Base-by-base conservation (phyloP, 2,888 invertebrate species). In the Crepidodera aurea region DNA sequence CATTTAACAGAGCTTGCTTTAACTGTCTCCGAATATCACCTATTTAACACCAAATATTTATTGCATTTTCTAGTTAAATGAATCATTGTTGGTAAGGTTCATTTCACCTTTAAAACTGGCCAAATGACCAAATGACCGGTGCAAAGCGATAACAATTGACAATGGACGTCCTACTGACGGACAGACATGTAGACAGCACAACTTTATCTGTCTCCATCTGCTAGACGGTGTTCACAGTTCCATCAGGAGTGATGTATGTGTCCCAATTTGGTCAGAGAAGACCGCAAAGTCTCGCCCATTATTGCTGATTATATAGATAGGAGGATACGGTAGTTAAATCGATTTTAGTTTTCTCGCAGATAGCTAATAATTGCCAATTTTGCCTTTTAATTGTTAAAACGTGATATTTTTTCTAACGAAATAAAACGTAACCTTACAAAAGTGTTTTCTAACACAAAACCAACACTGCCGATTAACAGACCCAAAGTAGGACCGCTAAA, bases 151-250 rank as follows among this genome's bases (percentile, higher is more conserved):
- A 40, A 40, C 40, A 40, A 40, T 40, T 40, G 10, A 40, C 16
- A 40, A 40, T 40, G 8, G 40, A 40, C 40, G 40, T 40, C 40
- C 40, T 10, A 40, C 40, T 40, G 40, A 16, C 18, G 40, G 40
- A 40, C 40, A 40, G 40, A 40, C 18, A 40, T 40, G 40, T 18
- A 40, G 61, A 39, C 40, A 29, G 42, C 42, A 19, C 22, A 27
- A 27, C 19, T 69, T 74, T 74, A 74, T 74, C 74, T 73, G 74
- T 74, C 74, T 69, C 71, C 74, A 74, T 74, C 74, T 74, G 74
- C 34, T 68, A 70, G 69, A 70, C 69, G 58, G 61, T 60, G 65
- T 65, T 63, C 65, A 63, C 67, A 66, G 60, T 66, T 68, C 64
- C 61, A 59, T 51, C 60, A 25, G 56, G 61, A 57, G 57, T 70